A percentile compares a stretch with the other conserved stretches of the same genome.
Evolutionary conservation across 2,113 vertebrate genomes (phyloP).

Genomic region (Furnarius figulus): DNA sequence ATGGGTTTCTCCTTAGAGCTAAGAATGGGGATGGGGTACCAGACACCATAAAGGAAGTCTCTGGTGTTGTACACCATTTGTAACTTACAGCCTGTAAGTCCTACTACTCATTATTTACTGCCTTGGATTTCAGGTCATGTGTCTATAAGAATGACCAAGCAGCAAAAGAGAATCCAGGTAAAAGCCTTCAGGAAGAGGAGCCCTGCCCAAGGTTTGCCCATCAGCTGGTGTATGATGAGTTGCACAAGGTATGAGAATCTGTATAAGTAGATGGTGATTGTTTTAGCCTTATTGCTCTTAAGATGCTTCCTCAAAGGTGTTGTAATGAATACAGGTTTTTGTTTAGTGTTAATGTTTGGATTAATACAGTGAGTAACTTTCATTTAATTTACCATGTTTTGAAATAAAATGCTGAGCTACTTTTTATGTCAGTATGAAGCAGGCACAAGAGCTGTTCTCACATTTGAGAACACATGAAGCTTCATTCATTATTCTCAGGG

Average conservation of each 20-base stretch:
- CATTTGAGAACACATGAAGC: neutral
- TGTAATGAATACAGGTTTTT: neutral
- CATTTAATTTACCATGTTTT: neutral
- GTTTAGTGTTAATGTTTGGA: neutral
- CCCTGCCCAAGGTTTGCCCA: conserved; percentile 98
- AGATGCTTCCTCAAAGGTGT: neutral
- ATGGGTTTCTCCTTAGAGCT: neutral
- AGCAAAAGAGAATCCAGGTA: conserved; percentile 92
- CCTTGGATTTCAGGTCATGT: conserved; percentile 86
- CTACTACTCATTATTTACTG: neutral
- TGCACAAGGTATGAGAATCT: conserved; percentile 88
- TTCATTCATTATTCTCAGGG: neutral
- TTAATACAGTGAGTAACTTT: neutral
- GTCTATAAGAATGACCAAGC: conserved; percentile 99
- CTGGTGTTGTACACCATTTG: neutral
- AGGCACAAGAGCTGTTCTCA: neutral
- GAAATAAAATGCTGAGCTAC: neutral
- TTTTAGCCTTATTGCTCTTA: neutral
- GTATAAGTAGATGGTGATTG: neutral
- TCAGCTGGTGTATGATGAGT: conserved; percentile 96
- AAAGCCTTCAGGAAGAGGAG: conserved; percentile 95
- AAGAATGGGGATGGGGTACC: neutral
- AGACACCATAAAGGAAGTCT: neutral
- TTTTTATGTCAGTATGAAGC: neutral
- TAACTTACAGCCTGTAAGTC: neutral